These are phyloP conservation scores for Diadegma fenestrale DNA, from an alignment of 2,888 invertebrate genomes.

Conservation along the genomic window DNA sequence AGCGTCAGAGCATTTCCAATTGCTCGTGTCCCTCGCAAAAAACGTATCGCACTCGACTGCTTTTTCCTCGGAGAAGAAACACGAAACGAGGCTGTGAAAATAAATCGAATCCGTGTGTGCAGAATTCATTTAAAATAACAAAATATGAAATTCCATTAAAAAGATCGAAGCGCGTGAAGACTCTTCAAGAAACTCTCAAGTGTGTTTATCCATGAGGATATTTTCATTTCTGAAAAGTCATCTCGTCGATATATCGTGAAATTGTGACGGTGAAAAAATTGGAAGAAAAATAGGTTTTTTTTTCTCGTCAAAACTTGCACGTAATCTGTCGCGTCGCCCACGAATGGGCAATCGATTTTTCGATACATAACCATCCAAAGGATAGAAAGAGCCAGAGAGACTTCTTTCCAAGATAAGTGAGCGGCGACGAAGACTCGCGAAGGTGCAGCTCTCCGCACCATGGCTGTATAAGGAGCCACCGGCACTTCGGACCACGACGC, in stretches of 20 bases:
- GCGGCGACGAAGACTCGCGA: slow-evolving; percentile 40
- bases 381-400: slow-evolving; percentile 27
- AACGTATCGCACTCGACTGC: not conserved
- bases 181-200: not conserved
- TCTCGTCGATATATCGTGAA: not conserved
- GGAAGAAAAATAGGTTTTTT: not conserved
- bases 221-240: not conserved
- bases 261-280: not conserved
- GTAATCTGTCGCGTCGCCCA: slow-evolving; percentile 57
- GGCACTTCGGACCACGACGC: slow-evolving; percentile 19
- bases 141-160: not conserved
- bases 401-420: slow-evolving; percentile 62
- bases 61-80: not conserved
- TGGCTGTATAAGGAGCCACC: slow-evolving; percentile 60
- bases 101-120: not conserved
- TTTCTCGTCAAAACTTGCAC: not conserved
- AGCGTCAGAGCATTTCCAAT: slow-evolving; percentile 60
- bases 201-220: not conserved
- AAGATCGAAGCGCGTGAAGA: not conserved
- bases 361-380: slow-evolving; percentile 40
- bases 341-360: slow-evolving; percentile 59
- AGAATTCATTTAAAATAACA: not conserved
- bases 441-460: slow-evolving; percentile 29
- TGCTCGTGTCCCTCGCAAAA: slow-evolving; percentile 20
- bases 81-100: not conserved